Evolutionary conservation across 2,113 vertebrate genomes (phyloP).

Genomic region (Athene noctua): DNA sequence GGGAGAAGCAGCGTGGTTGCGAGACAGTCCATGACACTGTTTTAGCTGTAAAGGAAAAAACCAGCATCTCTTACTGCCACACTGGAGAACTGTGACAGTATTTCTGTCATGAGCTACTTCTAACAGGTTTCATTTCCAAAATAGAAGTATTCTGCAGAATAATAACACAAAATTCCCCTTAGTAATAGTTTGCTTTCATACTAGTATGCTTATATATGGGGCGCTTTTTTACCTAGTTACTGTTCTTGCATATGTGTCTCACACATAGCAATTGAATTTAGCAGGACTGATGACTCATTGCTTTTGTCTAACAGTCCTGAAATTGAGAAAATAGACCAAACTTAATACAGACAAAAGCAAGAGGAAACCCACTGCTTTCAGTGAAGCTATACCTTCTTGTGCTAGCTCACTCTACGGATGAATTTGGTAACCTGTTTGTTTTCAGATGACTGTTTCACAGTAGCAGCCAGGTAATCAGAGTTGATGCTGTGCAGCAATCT

Average conservation of each 20-base stretch:
- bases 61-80: neutral
- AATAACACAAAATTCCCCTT: neutral
- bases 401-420: neutral
- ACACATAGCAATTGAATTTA: neutral
- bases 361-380: neutral
- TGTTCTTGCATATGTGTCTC: neutral
- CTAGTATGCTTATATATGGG: neutral
- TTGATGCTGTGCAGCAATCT: neutral
- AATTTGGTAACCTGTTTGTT: neutral
- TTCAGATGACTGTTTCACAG: neutral
- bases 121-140: neutral
- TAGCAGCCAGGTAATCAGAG: neutral
- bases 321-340: neutral
- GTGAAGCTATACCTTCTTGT: neutral
- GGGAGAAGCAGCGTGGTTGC: neutral
- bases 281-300: neutral
- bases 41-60: neutral
- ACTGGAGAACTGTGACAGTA: neutral
- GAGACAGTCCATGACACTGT: neutral
- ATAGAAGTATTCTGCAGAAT: neutral
- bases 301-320: neutral
- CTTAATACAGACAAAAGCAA: neutral
- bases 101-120: neutral
- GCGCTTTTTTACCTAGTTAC: neutral
- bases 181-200: neutral